These are phyloP conservation scores for Enteromius mattozi DNA, from an alignment of 2,797 vertebrate genomes.

Conservation along the genomic window DNA sequence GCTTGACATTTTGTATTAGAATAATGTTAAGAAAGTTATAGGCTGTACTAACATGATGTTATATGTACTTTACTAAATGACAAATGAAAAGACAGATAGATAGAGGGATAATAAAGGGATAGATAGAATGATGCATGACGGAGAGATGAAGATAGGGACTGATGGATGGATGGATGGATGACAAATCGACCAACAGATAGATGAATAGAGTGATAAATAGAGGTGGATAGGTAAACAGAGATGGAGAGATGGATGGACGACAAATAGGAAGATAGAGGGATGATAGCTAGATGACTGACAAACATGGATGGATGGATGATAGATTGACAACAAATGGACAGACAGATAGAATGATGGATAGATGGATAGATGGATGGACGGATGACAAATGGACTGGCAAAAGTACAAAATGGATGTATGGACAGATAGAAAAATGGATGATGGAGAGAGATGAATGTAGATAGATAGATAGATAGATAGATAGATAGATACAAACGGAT, in stretches of 20 bases:
- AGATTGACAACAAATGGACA: too few relatives aligned
- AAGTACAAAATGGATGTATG: too few relatives aligned
- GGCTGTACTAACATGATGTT: neutral
- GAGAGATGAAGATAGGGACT: too few relatives aligned
- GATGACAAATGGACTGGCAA: too few relatives aligned
- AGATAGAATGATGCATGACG: neutral
- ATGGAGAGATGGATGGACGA: neutral
- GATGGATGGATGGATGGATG: neutral
- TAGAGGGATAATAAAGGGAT: neutral
- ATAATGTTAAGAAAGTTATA: neutral
- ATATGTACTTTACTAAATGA: neutral
- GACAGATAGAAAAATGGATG: neutral
- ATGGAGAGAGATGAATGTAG: neutral
- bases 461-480: too few relatives aligned
- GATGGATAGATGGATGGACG: neutral
- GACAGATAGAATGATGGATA: too few relatives aligned
- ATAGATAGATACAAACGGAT: neutral
- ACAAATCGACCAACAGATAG: neutral
- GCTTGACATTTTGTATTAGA: neutral
- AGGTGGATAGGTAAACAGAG: too few relatives aligned
- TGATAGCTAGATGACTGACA: too few relatives aligned
- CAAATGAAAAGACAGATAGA: neutral
- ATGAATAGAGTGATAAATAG: too few relatives aligned
- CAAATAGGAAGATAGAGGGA: too few relatives aligned
- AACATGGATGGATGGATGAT: neutral